phyloP scores from a whole-genome alignment of 2,888 invertebrate genomes.

The Polietes domitor region DNA sequence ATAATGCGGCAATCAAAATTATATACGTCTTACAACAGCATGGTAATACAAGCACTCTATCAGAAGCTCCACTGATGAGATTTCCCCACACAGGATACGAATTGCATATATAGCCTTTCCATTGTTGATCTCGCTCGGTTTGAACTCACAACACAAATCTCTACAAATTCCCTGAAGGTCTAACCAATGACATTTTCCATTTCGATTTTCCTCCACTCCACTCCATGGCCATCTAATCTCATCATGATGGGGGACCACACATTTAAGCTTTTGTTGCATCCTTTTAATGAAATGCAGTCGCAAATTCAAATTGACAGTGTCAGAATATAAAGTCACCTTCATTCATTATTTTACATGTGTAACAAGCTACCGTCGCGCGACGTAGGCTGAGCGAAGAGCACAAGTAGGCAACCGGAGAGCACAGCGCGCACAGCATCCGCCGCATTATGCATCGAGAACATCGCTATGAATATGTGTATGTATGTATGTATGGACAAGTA shows the following conservation, averaged over 20 bases:
- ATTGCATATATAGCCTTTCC: too few relatives aligned
- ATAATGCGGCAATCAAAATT: too few relatives aligned
- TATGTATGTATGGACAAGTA: constrained; percentile 28
- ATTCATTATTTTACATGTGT: constrained; percentile 64
- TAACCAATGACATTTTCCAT: too few relatives aligned
- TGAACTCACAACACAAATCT: too few relatives aligned
- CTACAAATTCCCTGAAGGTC: too few relatives aligned
- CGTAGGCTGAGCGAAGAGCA: not conserved
- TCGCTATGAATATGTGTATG: constrained; percentile 49
- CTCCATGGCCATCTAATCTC: constrained; percentile 35
- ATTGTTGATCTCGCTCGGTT: too few relatives aligned
- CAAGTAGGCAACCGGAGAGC: not conserved
- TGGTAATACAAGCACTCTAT: too few relatives aligned
- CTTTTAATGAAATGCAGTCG: constrained; percentile 21
- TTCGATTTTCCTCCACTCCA: too few relatives aligned
- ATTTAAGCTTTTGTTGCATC: constrained; percentile 12
- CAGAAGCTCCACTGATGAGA: too few relatives aligned
- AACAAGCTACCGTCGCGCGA: constrained; percentile 46
- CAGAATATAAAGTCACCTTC: constrained; percentile 65
- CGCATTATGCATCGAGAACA: constrained; percentile 33
- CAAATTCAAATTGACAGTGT: constrained; percentile 56
- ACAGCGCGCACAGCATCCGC: not conserved
- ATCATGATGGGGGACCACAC: constrained; percentile 18
- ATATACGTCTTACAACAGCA: too few relatives aligned
- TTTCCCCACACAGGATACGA: too few relatives aligned